Percentiles rank a stretch among this genome's conserved stretches.
These are phyloP conservation scores for Caenorhabditis afra DNA, from an alignment of 2,888 invertebrate genomes.

Conservation along the genomic window DNA sequence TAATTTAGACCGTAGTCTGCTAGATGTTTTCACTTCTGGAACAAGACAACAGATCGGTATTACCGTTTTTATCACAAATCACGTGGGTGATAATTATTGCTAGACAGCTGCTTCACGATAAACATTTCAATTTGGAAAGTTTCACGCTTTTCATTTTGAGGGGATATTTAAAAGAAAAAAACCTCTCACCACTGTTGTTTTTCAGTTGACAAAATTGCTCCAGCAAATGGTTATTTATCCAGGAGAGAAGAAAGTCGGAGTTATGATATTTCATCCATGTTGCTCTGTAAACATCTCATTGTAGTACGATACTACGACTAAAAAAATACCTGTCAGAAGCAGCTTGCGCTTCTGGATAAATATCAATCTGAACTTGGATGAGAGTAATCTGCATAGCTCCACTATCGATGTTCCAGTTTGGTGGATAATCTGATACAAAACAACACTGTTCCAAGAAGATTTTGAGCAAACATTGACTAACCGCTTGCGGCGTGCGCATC, in stretches of 20 bases:
- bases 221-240: conserved; percentile 57
- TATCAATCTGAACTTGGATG: conserved; percentile 82
- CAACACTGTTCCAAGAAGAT: too few relatives aligned
- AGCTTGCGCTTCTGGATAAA: conserved; percentile 96
- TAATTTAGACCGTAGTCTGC: too few relatives aligned
- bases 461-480: conserved; percentile 23
- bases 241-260: conserved; percentile 70
- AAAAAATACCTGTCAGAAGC: conserved; percentile 80
- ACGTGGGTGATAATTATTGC: too few relatives aligned
- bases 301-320: too few relatives aligned
- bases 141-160: too few relatives aligned
- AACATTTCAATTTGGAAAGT: too few relatives aligned
- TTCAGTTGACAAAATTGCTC: conserved; percentile 48
- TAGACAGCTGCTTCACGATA: too few relatives aligned
- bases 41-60: too few relatives aligned
- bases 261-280: conserved; percentile 75
- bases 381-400: conserved; percentile 94
- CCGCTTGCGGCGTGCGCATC: conserved; percentile 83
- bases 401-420: conserved; percentile 84
- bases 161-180: too few relatives aligned
- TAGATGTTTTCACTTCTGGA: too few relatives aligned
- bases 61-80: too few relatives aligned
- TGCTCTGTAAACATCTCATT: conserved; percentile 39
- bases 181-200: too few relatives aligned
- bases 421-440: conserved; percentile 72